Evolutionary conservation across 2,888 invertebrate genomes (phyloP).

Genomic region (Drosophila nr. perissopoda): DNA sequence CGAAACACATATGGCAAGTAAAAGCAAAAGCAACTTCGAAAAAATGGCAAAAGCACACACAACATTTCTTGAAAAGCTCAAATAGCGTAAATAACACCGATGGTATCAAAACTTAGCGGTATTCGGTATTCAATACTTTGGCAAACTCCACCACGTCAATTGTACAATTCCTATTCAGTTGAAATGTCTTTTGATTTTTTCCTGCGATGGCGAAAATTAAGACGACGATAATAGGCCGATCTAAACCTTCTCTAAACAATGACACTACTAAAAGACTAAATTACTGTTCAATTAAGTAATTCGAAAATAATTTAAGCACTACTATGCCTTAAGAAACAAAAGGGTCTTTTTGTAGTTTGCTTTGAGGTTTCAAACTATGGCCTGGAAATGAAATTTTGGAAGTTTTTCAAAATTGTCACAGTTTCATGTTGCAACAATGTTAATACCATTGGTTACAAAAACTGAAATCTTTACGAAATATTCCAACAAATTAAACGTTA

Average conservation of each 20-base stretch:
- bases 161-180: neutral
- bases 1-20: conserved; percentile 13
- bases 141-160: neutral
- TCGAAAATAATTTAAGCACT: conserved; percentile 42
- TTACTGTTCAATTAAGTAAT: conserved; percentile 4
- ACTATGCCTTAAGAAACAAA: neutral
- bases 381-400: neutral
- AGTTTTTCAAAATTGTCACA: neutral
- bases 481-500: conserved; percentile 22
- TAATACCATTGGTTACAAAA: conserved; percentile 17
- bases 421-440: conserved; percentile 5
- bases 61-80: conserved; percentile 17
- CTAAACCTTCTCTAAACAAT: neutral
- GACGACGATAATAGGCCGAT: neutral
- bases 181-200: neutral
- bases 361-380: neutral
- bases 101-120: neutral
- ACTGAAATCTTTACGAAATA: conserved; percentile 19
- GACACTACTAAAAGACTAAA: neutral
- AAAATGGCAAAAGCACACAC: conserved; percentile 5
- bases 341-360: neutral
- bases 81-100: conserved; percentile 6
- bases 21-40: conserved; percentile 14
- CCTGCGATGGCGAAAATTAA: neutral
- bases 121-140: neutral